phyloP scores from a whole-genome alignment of 2,888 invertebrate species.

The Malacosoma neustria region DNA sequence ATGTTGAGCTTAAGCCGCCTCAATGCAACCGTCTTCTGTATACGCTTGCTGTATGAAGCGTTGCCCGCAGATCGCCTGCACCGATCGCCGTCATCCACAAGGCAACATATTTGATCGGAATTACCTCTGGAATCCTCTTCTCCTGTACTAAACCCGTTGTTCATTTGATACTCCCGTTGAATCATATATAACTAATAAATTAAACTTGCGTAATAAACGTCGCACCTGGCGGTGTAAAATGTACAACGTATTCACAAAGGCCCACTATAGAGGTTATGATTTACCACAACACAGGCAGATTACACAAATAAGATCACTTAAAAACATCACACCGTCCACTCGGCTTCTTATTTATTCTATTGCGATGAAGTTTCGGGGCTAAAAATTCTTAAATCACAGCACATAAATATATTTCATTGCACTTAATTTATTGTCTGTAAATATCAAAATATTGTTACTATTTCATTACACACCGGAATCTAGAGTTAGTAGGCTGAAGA shows the following conservation, averaged over 20 bases:
- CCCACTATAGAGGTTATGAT: conserved; percentile 58
- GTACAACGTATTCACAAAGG: conserved; percentile 61
- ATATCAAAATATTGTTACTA: no score
- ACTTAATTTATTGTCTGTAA: no score
- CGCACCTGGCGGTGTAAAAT: conserved; percentile 44
- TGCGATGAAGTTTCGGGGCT: conserved; percentile 17
- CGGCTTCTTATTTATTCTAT: conserved; percentile 21
- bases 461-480: not conserved
- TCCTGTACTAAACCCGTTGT: conserved; percentile 94
- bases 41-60: conserved; percentile 97
- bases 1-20: conserved; percentile 91
- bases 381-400: conserved; percentile 37
- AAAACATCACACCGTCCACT: conserved; percentile 30
- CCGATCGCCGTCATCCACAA: conserved; percentile 90
- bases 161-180: conserved; percentile 76
- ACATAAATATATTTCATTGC: conserved; percentile 40
- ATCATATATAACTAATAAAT: conserved; percentile 68
- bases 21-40: conserved; percentile 96
- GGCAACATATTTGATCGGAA: conserved; percentile 92
- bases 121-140: conserved; percentile 93
- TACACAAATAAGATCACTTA: conserved; percentile 29
- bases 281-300: conserved; percentile 50
- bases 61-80: conserved; percentile 93
- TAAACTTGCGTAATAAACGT: conserved; percentile 40
- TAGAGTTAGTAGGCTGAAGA: not conserved